Percentiles rank a stretch among this genome's conserved stretches.
These are phyloP conservation scores for Atractosteus spatula DNA, from an alignment of 2,113 vertebrate species.

Conservation along the genomic window DNA sequence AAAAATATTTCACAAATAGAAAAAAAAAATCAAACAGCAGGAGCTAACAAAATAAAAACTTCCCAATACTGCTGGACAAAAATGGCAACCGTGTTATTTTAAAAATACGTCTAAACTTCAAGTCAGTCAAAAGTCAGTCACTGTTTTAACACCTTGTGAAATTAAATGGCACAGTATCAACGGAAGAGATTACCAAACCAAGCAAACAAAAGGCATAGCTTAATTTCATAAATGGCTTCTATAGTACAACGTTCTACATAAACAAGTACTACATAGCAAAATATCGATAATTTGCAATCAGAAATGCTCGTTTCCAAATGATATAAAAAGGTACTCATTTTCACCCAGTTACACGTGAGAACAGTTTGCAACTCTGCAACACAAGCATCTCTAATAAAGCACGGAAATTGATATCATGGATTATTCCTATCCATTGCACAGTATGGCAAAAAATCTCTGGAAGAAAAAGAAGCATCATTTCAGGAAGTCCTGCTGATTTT, in stretches of 20 bases:
- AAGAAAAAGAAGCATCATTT: too few relatives aligned
- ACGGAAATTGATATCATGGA: background rate
- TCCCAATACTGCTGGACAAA: background rate
- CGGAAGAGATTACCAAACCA: background rate
- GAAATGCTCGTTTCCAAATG: too few relatives aligned
- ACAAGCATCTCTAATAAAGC: background rate
- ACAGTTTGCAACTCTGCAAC: background rate
- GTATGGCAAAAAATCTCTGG: too few relatives aligned
- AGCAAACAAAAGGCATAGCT: too few relatives aligned
- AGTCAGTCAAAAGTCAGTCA: background rate
- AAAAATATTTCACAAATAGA: background rate
- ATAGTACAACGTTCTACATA: too few relatives aligned
- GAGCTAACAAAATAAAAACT: background rate
- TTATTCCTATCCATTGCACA: too few relatives aligned
- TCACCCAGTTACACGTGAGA: too few relatives aligned
- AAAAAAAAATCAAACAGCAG: background rate
- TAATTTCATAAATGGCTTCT: too few relatives aligned
- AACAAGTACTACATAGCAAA: too few relatives aligned
- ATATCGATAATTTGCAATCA: too few relatives aligned
- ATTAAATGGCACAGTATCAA: constrained; percentile 5
- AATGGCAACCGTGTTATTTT: background rate
- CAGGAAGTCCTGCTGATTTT: background rate
- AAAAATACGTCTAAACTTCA: background rate
- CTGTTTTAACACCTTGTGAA: background rate
- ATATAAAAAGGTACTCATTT: too few relatives aligned